These are phyloP conservation scores for Crocodylus rhombifer DNA, from an alignment of 2,797 vertebrate species.

Conservation along the genomic window DNA sequence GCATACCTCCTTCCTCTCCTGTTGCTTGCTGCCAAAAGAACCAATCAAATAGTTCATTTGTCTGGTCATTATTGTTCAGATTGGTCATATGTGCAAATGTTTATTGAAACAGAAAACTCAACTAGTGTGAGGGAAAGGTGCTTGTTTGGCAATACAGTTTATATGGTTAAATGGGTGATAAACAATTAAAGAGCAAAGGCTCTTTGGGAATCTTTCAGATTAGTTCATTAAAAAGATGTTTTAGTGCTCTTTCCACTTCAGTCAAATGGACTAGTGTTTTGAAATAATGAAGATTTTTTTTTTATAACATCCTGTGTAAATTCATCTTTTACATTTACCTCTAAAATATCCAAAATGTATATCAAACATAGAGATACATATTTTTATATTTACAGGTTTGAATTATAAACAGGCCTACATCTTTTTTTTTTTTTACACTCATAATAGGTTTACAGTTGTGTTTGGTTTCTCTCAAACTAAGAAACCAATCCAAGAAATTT, in stretches of 20 bases:
- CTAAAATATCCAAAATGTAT: constrained; percentile 18
- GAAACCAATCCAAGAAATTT: constrained; percentile 69
- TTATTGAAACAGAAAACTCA: background rate
- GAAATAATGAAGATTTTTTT: constrained; percentile 4
- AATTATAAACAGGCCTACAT: constrained; percentile 50
- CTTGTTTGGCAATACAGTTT: background rate
- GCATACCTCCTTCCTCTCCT: background rate
- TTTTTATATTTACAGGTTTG: constrained; percentile 41
- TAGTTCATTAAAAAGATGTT: constrained; percentile 4
- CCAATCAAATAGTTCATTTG: background rate
- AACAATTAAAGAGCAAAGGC: constrained; percentile 4
- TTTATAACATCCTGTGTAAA: constrained; percentile 37
- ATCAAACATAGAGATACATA: constrained; percentile 42
- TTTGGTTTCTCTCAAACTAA: constrained; percentile 66
- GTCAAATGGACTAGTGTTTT: background rate
- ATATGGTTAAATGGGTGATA: constrained; percentile 2
- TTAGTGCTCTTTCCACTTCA: background rate
- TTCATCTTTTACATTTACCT: constrained; percentile 36
- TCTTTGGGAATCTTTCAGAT: background rate
- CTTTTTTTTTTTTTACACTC: constrained; percentile 42
- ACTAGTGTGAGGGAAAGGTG: background rate
- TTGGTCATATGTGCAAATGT: background rate
- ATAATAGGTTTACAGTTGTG: constrained; percentile 33
- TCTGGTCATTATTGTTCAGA: background rate
- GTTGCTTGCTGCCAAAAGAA: background rate